Conservation (phyloP, 2,113 vertebrate species). For the Chloropsis hardwickii region DNA sequence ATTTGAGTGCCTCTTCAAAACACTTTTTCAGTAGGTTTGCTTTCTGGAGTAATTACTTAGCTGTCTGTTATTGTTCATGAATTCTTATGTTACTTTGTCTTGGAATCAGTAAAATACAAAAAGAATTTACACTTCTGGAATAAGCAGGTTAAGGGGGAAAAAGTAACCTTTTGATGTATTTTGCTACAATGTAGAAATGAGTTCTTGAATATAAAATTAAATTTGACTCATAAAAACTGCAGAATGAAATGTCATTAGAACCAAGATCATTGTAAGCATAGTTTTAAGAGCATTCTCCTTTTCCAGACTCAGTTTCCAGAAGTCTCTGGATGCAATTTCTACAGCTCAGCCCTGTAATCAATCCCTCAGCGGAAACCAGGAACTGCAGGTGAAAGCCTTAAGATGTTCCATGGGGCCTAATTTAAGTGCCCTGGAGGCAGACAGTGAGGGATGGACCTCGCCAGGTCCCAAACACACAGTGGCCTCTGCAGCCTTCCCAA, state of each 20-base stretch:
- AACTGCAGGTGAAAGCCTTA: not conserved
- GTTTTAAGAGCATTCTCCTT: not conserved
- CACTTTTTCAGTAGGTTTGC: not conserved
- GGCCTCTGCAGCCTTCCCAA: not conserved
- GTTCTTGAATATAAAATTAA: not conserved
- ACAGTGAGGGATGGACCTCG: not conserved
- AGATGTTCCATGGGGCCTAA: not conserved
- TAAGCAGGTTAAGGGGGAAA: not conserved
- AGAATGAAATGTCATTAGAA: not conserved
- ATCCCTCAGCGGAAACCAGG: not conserved
- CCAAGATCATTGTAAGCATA: not conserved
- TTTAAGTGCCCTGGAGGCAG: not conserved
- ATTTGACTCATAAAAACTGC: not conserved
- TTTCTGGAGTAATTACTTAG: not conserved
- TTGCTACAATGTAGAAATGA: not conserved
- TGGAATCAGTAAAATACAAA: not conserved
- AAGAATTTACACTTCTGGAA: not conserved
- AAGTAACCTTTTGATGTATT: not conserved
- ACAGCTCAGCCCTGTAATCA: not conserved
- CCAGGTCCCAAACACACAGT: accelerated
- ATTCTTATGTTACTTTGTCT: not conserved
- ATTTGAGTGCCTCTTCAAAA: not conserved
- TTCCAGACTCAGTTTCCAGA: not conserved
- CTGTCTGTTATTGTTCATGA: not conserved
- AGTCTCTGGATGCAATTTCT: not conserved